Conservation (phyloP, 2,888 invertebrate genomes). For the Coecobrya sp. region DNA sequence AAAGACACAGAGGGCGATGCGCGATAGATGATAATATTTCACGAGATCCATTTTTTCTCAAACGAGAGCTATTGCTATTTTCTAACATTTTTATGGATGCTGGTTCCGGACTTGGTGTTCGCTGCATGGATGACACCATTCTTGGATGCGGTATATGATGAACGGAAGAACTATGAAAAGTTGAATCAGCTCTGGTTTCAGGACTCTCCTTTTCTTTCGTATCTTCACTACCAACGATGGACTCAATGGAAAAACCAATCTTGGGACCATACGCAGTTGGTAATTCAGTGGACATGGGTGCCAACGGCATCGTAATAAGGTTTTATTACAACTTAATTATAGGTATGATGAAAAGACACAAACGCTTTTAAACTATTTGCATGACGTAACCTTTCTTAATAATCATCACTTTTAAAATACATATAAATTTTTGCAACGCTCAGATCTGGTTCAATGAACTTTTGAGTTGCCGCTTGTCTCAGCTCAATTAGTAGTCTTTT, state of each 20-base stretch:
- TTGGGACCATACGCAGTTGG: conserved; percentile 95
- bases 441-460: conserved; percentile 24
- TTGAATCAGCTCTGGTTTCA: background rate
- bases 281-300: conserved; percentile 97
- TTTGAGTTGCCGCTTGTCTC: background rate
- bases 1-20: conserved; percentile 66
- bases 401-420: background rate
- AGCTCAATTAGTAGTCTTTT: conserved; percentile 17
- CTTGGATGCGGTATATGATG: background rate
- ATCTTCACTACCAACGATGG: conserved; percentile 93
- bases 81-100: background rate
- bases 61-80: too few species aligned
- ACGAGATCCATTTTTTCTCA: background rate
- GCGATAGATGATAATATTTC: conserved; percentile 34
- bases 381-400: conserved; percentile 8
- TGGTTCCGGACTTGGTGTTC: background rate
- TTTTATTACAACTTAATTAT: background rate
- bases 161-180: conserved; percentile 13
- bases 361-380: background rate
- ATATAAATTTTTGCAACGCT: background rate
- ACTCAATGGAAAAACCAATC: conserved; percentile 98
- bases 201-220: conserved; percentile 63
- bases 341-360: background rate
- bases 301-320: conserved; percentile 95
- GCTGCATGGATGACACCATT: background rate